Evolutionary conservation across 2,797 vertebrate species (phyloP), one percentile per base, ranked within the genome.

Genomic region (Phrynocephalus guinanensis): DNA sequence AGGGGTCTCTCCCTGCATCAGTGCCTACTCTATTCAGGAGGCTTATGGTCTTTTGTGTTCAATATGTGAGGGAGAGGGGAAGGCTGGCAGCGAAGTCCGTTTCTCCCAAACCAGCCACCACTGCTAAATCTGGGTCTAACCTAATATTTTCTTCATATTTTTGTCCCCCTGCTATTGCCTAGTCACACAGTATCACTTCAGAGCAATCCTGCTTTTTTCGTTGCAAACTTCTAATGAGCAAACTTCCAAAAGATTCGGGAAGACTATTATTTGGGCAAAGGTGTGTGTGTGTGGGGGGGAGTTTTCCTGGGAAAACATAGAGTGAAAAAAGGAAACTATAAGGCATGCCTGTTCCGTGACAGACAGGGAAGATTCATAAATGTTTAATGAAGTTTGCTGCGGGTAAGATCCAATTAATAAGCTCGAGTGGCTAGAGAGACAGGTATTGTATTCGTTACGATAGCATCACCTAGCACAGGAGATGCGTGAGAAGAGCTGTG

Each of bases 311-410:
- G 73, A 66, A 63, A 44, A 63, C 38, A 44, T 44, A 44, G 38
- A 44, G 38, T 50, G 63, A 48, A 10, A 10, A 6, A 82, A 24
- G 33, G 38, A 82, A 81, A 73, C 82, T 72, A 80, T 82, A 79
- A 82, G 89, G 44, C 79, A 18, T 63, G 60, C 60, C 10, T 86
- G 70, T 87, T 88, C 91, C 86, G 86, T 76, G 91, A 38, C 60
- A 75, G 79, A 79, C 89, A 95, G 93, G 91, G 79, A 93, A 93
- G 89, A 92, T 93, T 95, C 82, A 24, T 98, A 94, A 97, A 98
- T 98, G 95, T 98, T 98, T 98, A 95, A 98, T 97, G 91, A 95
- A 95, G 91, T 94, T 93, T 87, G 26, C 94, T 92, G 93, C 89
- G 95, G 96, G 97, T 93, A 95, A 95, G 95, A 96, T 97, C 95